Percentiles rank a stretch among this genome's conserved stretches.
Evolutionary conservation across 2,888 invertebrate species (phyloP).

Genomic region (Agelastica alni): DNA sequence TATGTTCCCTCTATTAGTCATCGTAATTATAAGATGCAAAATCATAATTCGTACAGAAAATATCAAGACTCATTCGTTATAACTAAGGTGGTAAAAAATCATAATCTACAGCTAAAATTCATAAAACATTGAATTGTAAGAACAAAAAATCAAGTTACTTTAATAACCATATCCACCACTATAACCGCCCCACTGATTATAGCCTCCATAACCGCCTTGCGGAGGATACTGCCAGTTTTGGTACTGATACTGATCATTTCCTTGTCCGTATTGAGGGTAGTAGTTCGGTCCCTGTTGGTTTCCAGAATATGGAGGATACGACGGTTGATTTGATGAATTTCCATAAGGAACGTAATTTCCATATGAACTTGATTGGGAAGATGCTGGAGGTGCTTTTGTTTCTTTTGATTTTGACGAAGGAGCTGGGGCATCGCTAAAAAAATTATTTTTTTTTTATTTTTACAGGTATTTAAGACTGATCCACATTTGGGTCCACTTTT

Average conservation of each 20-base stretch:
- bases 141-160: not conserved
- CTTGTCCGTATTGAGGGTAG: slow-evolving; percentile 61
- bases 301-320: slow-evolving; percentile 54
- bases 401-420: slow-evolving; percentile 42
- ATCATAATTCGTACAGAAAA: too few relatives aligned
- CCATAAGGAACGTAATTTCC: slow-evolving; percentile 53
- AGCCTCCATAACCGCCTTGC: slow-evolving; percentile 61
- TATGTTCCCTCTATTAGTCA: too few relatives aligned
- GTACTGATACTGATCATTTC: slow-evolving; percentile 62
- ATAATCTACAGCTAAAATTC: too few relatives aligned
- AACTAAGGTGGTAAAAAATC: too few relatives aligned
- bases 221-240: slow-evolving; percentile 66
- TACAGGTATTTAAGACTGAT: too few relatives aligned
- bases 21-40: too few relatives aligned
- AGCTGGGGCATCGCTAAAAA: slow-evolving; percentile 43
- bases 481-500: too few relatives aligned
- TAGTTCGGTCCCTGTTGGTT: slow-evolving; percentile 60
- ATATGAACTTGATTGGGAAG: slow-evolving; percentile 49
- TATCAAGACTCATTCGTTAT: too few relatives aligned
- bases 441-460: too few relatives aligned
- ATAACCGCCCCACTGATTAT: slow-evolving; percentile 66
- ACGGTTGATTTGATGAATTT: slow-evolving; percentile 53
- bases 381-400: slow-evolving; percentile 50
- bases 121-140: too few relatives aligned
- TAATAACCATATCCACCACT: slow-evolving; percentile 55